Evolutionary conservation across 2,888 invertebrate species (phyloP), one percentile per base, ranked within the genome.

Genomic region (Nymphalis c-album): DNA sequence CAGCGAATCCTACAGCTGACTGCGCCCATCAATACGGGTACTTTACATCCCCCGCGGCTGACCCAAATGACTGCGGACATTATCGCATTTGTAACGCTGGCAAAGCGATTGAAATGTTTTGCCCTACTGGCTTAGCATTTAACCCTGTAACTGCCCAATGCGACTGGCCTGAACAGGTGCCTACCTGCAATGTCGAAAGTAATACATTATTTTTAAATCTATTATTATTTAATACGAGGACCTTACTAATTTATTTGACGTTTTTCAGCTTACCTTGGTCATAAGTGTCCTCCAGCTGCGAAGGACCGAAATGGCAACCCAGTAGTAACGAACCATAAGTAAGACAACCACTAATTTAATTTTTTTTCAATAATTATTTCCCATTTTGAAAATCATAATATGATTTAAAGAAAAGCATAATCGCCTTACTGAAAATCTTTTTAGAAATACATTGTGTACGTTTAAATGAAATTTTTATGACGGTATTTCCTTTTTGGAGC

Each of bases 21-120:
- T 97, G 97, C 76, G 96, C 96, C 0, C 96, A 95, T 80, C 96
- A 95, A 79, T 97, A 94, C 76, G 97, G 97, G 0, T 95, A 96
- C 85, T 97, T 94, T 87, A 91, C 93, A 57, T 82, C 85, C 0
- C 77, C 82, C 1, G 58, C 68, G 5, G 75, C 81, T 2, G 71
- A 71, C 0, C 63, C 80, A 2, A 74, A 75, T 16, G 78, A 95
- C 74, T 97, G 97, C 76, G 95, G 96, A 0, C 94, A 94, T 78
- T 97, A 96, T 83, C 94, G 94, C 84, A 95, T 96, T 80, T 97
- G 97, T 77, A 95, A 95, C 0, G 94, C 93, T 16, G 97, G 97
- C 8, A 87, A 91, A 2, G 78, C 85, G 40, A 69, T 80, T 40
- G 83, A 85, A 62, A 94, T 96, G 80, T 92, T 94, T 74, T 97